phyloP scores from a whole-genome alignment of 1,140 invertebrate genomes.

The Drosophila tani region DNA sequence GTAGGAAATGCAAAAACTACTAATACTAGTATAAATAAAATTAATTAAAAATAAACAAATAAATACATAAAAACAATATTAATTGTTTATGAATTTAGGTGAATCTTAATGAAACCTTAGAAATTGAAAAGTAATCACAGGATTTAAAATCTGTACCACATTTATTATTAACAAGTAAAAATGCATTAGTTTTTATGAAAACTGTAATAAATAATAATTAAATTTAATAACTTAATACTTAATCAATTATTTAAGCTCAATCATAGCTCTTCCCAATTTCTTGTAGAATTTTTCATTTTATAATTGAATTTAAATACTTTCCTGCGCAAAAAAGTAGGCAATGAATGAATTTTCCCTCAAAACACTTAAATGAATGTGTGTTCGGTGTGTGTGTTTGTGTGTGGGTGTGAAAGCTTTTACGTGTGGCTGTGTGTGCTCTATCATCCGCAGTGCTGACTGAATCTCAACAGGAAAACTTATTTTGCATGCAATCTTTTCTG shows the following conservation, averaged over 20 bases:
- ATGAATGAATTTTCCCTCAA: slow-evolving; percentile 3
- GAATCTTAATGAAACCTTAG: too few species aligned
- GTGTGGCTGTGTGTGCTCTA: slow-evolving; percentile 19
- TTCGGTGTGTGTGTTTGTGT: background rate
- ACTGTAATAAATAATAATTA: too few species aligned
- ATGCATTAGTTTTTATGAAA: too few species aligned
- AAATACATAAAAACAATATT: too few species aligned
- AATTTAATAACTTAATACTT: background rate
- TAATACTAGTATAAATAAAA: too few species aligned
- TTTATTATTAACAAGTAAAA: too few species aligned
- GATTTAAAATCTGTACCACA: too few species aligned
- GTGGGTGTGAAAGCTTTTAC: background rate
- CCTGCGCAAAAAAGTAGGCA: slow-evolving; percentile 1
- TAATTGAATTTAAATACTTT: slow-evolving; percentile 4
- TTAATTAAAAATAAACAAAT: too few species aligned
- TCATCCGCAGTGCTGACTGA: slow-evolving; percentile 16
- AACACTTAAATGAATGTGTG: slow-evolving; percentile 1
- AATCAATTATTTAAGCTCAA: too few species aligned
- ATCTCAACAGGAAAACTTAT: slow-evolving; percentile 36
- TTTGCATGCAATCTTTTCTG: slow-evolving; percentile 25
- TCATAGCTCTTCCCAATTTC: too few species aligned
- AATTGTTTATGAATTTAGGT: too few species aligned
- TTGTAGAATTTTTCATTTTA: background rate
- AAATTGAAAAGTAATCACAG: too few species aligned
- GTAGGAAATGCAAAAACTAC: background rate